These are phyloP conservation scores for Alosa sapidissima DNA, from an alignment of 2,797 vertebrate genomes.

Conservation along the genomic window DNA sequence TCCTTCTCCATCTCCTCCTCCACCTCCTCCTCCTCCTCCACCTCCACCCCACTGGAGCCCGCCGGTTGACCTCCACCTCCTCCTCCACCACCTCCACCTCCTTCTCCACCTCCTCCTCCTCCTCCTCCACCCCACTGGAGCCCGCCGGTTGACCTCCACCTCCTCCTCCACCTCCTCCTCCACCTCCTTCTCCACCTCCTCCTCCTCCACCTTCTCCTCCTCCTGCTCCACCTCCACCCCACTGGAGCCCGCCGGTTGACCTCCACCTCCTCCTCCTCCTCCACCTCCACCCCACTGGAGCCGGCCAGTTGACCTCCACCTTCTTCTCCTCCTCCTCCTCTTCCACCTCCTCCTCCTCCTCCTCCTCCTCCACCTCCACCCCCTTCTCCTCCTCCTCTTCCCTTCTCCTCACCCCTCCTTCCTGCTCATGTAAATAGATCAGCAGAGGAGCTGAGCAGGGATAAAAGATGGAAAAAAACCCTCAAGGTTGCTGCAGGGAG, in stretches of 20 bases:
- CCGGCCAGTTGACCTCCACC: not conserved
- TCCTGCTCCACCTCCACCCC: not conserved
- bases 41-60: too few species aligned
- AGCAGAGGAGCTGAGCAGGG: conserved; percentile 37
- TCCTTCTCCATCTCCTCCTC: not conserved
- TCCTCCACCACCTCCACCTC: too few species aligned
- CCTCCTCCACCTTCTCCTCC: not conserved
- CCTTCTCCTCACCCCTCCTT: not conserved
- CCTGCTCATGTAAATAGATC: conserved; percentile 45
- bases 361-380: too few species aligned
- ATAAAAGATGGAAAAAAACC: conserved; percentile 23
- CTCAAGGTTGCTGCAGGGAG: conserved; percentile 13
- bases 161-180: too few species aligned
- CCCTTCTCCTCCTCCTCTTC: not conserved
- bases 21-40: not conserved
- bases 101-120: not conserved
- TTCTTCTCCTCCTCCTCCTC: not conserved
- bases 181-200: too few species aligned
- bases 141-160: too few species aligned
- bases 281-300: conserved; percentile 22
- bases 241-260: conserved; percentile 9
- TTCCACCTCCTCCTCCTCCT: too few species aligned
- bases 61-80: not conserved
- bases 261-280: not conserved
- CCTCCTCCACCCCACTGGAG: not conserved